Percentiles rank a stretch among this genome's conserved stretches.
Evolutionary conservation across 2,113 vertebrate species (phyloP).

Genomic region (Craseonycteris thonglongyai): DNA sequence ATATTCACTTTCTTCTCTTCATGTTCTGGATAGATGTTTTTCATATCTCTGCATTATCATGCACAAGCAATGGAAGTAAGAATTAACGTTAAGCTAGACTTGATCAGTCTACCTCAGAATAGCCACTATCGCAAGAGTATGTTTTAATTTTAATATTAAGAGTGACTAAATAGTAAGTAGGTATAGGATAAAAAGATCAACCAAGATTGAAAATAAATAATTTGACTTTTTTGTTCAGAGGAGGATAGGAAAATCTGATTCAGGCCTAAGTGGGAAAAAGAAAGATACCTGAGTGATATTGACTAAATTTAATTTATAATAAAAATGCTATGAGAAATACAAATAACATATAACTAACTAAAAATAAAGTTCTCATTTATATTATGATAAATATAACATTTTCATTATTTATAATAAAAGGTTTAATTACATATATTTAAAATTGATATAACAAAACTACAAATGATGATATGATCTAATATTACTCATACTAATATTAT

Average conservation of each 20-base stretch:
- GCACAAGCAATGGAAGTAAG: not conserved
- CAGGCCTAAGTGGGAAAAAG: not conserved
- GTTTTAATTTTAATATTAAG: not conserved
- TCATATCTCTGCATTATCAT: not conserved
- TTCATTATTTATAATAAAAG: not conserved
- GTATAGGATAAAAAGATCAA: not conserved
- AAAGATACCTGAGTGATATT: not conserved
- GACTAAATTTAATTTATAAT: not conserved
- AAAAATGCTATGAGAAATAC: not conserved
- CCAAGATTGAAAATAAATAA: not conserved
- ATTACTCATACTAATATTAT: not conserved
- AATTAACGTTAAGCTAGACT: not conserved
- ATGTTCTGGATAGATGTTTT: not conserved
- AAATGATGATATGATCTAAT: not conserved
- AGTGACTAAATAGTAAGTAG: not conserved
- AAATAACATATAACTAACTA: not conserved
- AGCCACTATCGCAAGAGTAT: not conserved
- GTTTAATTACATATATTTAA: not conserved
- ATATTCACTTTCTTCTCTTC: not conserved
- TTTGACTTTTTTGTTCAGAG: not conserved
- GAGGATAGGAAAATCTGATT: not conserved
- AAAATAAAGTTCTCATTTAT: not conserved
- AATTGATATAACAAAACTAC: not conserved
- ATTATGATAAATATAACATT: not conserved
- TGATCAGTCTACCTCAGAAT: not conserved